Evolutionary conservation across 2,888 invertebrate species (phyloP).

Genomic region (Hemistola chrysoprasaria): DNA sequence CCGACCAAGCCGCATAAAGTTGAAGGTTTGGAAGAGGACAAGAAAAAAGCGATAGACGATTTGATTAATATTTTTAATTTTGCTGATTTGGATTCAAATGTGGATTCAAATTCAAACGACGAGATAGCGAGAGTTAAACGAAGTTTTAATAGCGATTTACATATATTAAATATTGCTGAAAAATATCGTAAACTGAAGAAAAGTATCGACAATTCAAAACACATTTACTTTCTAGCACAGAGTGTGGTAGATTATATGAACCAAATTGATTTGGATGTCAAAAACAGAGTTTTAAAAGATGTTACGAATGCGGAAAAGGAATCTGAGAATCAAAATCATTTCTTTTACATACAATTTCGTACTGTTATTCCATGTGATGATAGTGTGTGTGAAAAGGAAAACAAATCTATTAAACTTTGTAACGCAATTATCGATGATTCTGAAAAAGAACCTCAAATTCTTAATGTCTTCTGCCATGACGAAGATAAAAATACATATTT

Average conservation of each 20-base stretch:
- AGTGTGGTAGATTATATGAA: conserved; percentile 59
- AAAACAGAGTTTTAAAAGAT: conserved; percentile 50
- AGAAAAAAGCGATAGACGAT: conserved; percentile 69
- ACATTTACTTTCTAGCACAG: conserved; percentile 51
- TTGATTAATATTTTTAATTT: conserved; percentile 66
- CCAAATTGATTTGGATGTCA: conserved; percentile 52
- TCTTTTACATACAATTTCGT: conserved; percentile 55
- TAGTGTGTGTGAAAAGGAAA: conserved; percentile 48
- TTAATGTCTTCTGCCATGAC: conserved; percentile 75
- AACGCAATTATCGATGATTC: conserved; percentile 73
- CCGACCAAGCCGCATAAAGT: conserved; percentile 17
- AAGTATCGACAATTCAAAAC: conserved; percentile 51
- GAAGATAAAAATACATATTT: conserved; percentile 39
- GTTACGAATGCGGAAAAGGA: conserved; percentile 61
- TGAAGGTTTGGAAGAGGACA: conserved; percentile 48
- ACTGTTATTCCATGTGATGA: conserved; percentile 54
- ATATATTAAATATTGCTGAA: conserved; percentile 47
- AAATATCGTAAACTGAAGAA: conserved; percentile 52
- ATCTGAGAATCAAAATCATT: conserved; percentile 48
- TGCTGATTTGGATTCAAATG: conserved; percentile 45
- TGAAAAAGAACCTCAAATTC: conserved; percentile 62
- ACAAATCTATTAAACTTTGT: conserved; percentile 71
- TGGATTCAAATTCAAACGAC: too few species aligned
- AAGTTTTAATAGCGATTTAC: conserved; percentile 54
- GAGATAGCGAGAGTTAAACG: conserved; percentile 44